Conservation (phyloP, 2,797 vertebrate species). For the Myotis myotis region DNA sequence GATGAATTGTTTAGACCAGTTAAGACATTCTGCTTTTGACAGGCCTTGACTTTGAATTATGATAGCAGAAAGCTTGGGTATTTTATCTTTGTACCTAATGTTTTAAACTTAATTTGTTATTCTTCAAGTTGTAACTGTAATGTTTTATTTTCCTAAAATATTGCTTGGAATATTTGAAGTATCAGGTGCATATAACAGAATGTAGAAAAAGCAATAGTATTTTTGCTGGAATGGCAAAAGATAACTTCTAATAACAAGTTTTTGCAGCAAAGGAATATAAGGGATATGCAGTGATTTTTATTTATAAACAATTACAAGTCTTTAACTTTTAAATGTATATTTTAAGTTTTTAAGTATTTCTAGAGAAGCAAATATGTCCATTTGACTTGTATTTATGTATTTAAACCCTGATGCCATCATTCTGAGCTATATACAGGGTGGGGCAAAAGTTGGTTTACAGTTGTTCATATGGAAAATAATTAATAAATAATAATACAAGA, state of each 20-base stretch:
- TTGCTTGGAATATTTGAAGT: constrained; percentile 31
- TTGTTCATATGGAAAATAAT: not conserved
- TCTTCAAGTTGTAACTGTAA: not conserved
- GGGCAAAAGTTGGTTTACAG: not conserved
- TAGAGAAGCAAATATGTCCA: not conserved
- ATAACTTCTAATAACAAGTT: not conserved
- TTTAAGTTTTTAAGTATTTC: not conserved
- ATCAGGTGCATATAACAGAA: not conserved
- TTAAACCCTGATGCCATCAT: constrained; percentile 15
- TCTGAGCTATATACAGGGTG: not conserved
- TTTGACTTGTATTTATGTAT: not conserved
- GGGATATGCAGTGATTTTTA: constrained; percentile 22
- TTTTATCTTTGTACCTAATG: not conserved
- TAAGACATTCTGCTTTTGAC: not conserved
- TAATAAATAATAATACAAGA: not conserved
- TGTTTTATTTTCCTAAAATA: constrained; percentile 24
- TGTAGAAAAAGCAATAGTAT: not conserved
- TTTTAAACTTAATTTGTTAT: constrained; percentile 14
- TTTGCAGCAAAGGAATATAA: not conserved
- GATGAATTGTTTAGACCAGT: not conserved
- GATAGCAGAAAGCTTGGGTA: not conserved
- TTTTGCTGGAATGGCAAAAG: not conserved
- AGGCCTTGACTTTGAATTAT: not conserved
- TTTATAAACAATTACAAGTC: not conserved
- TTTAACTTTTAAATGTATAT: constrained; percentile 19